Percentiles rank a stretch among this genome's conserved stretches.
phyloP scores from a whole-genome alignment of 1,140 invertebrate genomes.

The Caenorhabditis latens region DNA sequence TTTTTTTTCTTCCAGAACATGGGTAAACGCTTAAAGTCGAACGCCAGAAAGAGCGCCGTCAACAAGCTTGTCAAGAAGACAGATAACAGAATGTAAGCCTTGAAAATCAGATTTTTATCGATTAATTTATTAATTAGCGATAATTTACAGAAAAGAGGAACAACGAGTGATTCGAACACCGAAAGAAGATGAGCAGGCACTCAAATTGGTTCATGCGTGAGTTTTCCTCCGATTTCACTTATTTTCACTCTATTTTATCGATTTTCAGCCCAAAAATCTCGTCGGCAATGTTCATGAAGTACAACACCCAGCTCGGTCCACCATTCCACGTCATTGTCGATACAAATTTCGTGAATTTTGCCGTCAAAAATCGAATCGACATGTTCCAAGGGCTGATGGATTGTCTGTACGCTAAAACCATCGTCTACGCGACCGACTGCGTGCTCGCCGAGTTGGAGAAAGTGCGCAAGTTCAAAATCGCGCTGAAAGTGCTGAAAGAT shows the following conservation, averaged over 20 bases:
- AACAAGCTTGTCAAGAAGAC: constrained; percentile 75
- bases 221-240: constrained; percentile 36
- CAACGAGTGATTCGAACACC: constrained; percentile 72
- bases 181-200: constrained; percentile 75
- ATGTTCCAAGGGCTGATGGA: constrained; percentile 96
- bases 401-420: constrained; percentile 96
- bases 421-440: constrained; percentile 98
- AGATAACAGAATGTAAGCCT: constrained; percentile 73
- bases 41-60: constrained; percentile 69
- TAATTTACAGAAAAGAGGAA: constrained; percentile 74
- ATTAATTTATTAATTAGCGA: background rate
- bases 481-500: constrained; percentile 95
- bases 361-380: constrained; percentile 97
- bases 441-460: constrained; percentile 98
- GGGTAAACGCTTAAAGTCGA: constrained; percentile 69
- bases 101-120: background rate
- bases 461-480: constrained; percentile 92
- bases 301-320: constrained; percentile 98
- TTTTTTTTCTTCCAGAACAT: constrained; percentile 49
- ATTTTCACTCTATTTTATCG: constrained; percentile 2
- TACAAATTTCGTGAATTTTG: constrained; percentile 99
- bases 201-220: constrained; percentile 76
- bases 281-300: constrained; percentile 89
- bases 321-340: constrained; percentile 96
- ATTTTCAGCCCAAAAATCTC: constrained; percentile 74